Evolutionary conservation across 2,113 vertebrate species (phyloP).

Genomic region (Daubentonia madagascariensis): DNA sequence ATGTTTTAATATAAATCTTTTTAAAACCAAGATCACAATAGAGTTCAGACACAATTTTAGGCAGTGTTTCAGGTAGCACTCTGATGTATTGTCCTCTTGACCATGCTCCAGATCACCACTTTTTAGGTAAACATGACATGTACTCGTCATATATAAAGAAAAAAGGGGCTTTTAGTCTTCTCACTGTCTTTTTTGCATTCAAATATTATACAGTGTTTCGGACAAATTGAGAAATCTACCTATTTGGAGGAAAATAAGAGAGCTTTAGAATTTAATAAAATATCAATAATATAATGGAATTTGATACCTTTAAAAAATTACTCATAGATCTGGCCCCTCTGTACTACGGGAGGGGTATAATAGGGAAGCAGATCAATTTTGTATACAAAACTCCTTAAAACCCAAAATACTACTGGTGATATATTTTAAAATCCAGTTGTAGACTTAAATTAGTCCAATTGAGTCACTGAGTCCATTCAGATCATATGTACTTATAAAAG

Average conservation of each 20-base stretch:
- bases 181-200: constrained; percentile 58
- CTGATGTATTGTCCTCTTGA: neutral
- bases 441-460: constrained; percentile 69
- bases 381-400: constrained; percentile 62
- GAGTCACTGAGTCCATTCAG: constrained; percentile 75
- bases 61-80: constrained; percentile 19
- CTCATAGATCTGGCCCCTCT: neutral
- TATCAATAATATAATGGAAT: constrained; percentile 35
- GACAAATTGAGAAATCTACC: constrained; percentile 46
- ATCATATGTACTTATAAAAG: constrained; percentile 73
- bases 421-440: constrained; percentile 65
- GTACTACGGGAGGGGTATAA: neutral
- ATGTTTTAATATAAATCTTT: constrained; percentile 45
- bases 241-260: constrained; percentile 21
- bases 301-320: constrained; percentile 8
- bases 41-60: neutral
- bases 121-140: constrained; percentile 5
- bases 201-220: constrained; percentile 65
- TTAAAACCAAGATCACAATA: constrained; percentile 17
- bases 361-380: constrained; percentile 24
- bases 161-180: constrained; percentile 61
- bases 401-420: constrained; percentile 60
- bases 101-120: neutral
- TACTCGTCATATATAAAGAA: constrained; percentile 52
- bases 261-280: constrained; percentile 47